phyloP scores from a whole-genome alignment of 23 tunicate genomes.

The Ciona savignyi region DNA sequence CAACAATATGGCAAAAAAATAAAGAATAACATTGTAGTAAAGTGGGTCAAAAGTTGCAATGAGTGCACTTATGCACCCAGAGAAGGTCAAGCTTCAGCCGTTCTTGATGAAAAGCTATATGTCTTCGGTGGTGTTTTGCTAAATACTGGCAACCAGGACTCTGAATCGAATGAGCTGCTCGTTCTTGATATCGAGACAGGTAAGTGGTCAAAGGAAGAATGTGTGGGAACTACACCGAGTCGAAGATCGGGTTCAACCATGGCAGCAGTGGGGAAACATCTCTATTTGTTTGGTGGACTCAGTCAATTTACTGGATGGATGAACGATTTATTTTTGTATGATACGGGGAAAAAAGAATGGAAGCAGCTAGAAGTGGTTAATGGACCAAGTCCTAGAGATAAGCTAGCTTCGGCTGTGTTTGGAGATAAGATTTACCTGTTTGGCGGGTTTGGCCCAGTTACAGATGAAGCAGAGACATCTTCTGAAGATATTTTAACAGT shows the following conservation, averaged over 20 bases:
- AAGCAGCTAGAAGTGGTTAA: conserved; percentile 11
- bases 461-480: conserved; percentile 3
- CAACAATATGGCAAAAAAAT: conserved; percentile 49
- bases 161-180: conserved; percentile 51
- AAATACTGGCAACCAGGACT: conserved; percentile 10
- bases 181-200: conserved; percentile 18
- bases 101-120: conserved; percentile 26
- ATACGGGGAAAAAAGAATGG: conserved; percentile 38
- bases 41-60: conserved; percentile 28
- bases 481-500: conserved; percentile 9
- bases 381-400: conserved; percentile 61
- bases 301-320: conserved; percentile 73
- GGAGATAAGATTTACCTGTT: conserved; percentile 44
- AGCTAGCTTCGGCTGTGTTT: conserved; percentile 18
- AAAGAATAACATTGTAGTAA: conserved; percentile 28
- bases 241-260: conserved; percentile 68
- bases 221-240: conserved; percentile 22
- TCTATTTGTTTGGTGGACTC: conserved; percentile 78
- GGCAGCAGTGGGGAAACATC: conserved; percentile 28
- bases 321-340: conserved; percentile 46
- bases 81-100: conserved; percentile 63
- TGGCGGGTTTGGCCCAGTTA: conserved; percentile 81
- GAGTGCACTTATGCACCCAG: conserved; percentile 32
- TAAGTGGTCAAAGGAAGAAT: conserved; percentile 34
- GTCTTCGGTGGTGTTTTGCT: conserved; percentile 61